phyloP scores from a whole-genome alignment of 2,113 vertebrate species.

The Tachysurus vachellii region DNA sequence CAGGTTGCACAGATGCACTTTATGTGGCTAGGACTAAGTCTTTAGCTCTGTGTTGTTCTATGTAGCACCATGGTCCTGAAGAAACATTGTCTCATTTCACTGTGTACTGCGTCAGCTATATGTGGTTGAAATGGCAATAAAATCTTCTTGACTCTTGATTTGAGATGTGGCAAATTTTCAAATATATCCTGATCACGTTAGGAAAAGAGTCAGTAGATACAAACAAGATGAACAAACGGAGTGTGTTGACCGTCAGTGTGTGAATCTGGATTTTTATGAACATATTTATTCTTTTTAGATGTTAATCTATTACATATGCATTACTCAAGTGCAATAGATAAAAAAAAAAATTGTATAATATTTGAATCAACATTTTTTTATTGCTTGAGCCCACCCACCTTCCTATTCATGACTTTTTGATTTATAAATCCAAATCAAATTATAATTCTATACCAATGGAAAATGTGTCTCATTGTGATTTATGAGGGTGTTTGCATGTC shows the following conservation, averaged over 20 bases:
- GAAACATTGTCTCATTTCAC: too few relatives aligned
- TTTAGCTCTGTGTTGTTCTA: too few relatives aligned
- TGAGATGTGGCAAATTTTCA: neutral
- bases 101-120: too few relatives aligned
- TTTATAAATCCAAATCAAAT: neutral
- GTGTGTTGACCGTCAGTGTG: too few relatives aligned
- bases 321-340: neutral
- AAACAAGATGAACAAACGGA: neutral
- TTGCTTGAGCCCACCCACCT: neutral
- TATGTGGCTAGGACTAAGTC: too few relatives aligned
- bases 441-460: neutral
- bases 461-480: neutral
- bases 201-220: neutral
- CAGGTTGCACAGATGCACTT: too few relatives aligned
- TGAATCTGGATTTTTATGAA: neutral
- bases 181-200: neutral
- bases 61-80: too few relatives aligned
- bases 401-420: neutral
- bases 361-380: neutral
- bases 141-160: too few relatives aligned
- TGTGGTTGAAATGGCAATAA: too few relatives aligned
- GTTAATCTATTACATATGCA: neutral
- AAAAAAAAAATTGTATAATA: neutral
- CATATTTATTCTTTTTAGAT: neutral
- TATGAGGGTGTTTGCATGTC: neutral